These are phyloP conservation scores for Melospiza melodia DNA, from an alignment of 2,113 vertebrate species.

Conservation along the genomic window DNA sequence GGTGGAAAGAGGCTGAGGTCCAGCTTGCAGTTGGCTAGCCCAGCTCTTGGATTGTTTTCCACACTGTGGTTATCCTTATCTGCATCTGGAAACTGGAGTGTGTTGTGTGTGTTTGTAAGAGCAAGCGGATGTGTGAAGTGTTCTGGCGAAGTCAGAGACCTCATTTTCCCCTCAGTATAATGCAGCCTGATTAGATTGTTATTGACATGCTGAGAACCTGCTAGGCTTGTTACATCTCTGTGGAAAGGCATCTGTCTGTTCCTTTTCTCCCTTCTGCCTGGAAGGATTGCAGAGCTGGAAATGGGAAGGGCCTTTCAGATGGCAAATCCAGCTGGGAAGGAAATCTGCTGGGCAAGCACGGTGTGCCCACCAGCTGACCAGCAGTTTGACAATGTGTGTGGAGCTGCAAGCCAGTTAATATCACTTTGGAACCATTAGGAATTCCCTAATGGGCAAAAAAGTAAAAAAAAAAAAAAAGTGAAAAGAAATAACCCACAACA, in stretches of 20 bases:
- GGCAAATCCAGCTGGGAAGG: constrained; percentile 64
- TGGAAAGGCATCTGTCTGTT: constrained; percentile 57
- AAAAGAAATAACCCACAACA: not conserved
- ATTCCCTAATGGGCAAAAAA: not conserved
- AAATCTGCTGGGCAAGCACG: constrained; percentile 51
- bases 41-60: constrained; percentile 60
- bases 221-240: constrained; percentile 29
- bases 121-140: constrained; percentile 53
- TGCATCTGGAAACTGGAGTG: constrained; percentile 55
- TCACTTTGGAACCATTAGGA: constrained; percentile 57
- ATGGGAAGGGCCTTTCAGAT: constrained; percentile 29
- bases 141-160: constrained; percentile 59
- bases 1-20: constrained; percentile 57
- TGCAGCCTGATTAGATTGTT: constrained; percentile 75
- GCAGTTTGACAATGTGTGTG: constrained; percentile 22
- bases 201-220: constrained; percentile 65
- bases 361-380: constrained; percentile 52
- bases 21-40: constrained; percentile 50
- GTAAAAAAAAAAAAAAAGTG: not conserved
- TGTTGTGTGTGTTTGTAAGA: constrained; percentile 50
- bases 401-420: constrained; percentile 58
- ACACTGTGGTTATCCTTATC: constrained; percentile 54
- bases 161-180: constrained; percentile 60
- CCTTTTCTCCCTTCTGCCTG: constrained; percentile 34
- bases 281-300: constrained; percentile 53